Percentiles rank a stretch among this genome's conserved stretches.
These are phyloP conservation scores for Poecilia velifera DNA, from an alignment of 2,797 vertebrate genomes.

Conservation along the genomic window DNA sequence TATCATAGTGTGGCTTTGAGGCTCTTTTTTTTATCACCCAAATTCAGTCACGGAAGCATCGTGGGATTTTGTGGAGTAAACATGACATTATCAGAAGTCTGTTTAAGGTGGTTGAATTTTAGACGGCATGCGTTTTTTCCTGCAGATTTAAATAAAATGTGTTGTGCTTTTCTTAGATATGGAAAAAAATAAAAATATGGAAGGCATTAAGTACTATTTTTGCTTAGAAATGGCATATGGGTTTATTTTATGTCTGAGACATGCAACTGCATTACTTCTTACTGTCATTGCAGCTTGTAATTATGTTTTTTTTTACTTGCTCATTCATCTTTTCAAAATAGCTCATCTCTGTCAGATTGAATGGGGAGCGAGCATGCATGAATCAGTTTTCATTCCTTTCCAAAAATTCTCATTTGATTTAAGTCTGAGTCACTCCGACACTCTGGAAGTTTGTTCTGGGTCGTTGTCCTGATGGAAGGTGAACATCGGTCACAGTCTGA, in stretches of 20 bases:
- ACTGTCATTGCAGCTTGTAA: slow-evolving; percentile 4
- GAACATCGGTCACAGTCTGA: background rate
- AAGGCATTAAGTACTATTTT: background rate
- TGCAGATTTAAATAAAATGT: slow-evolving; percentile 6
- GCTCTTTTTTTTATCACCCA: slow-evolving; percentile 57
- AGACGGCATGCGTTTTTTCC: slow-evolving; percentile 21
- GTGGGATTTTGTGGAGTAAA: slow-evolving; percentile 57
- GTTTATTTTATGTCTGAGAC: background rate
- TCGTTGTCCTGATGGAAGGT: background rate
- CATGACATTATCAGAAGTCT: slow-evolving; percentile 37
- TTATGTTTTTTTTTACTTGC: background rate
- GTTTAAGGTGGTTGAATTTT: slow-evolving; percentile 15
- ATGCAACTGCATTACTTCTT: slow-evolving; percentile 1
- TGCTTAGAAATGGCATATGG: background rate
- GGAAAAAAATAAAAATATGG: background rate
- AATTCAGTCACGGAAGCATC: slow-evolving; percentile 51
- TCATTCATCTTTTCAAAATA: background rate
- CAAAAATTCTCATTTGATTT: background rate
- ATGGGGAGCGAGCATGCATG: background rate
- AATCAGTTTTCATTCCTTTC: background rate
- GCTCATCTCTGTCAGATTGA: background rate
- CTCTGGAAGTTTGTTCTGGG: background rate
- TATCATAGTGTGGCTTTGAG: slow-evolving; percentile 52
- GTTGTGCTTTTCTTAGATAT: background rate
- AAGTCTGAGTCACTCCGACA: background rate